Evolutionary conservation across 2,888 invertebrate genomes (phyloP).

Genomic region (Odiellus spinosus): DNA sequence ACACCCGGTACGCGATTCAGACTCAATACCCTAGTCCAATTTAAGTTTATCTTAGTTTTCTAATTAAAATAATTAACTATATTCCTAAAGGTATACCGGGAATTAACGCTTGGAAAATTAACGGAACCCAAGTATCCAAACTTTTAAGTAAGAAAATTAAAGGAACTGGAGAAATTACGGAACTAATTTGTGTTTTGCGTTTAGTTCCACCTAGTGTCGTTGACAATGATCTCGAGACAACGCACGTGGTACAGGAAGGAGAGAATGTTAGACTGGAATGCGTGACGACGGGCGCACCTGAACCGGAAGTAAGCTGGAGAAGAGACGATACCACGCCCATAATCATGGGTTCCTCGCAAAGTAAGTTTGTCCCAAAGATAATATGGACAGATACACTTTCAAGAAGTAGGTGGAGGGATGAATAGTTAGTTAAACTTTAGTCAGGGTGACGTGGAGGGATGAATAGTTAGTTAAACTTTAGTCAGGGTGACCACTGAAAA

Average conservation of each 20-base stretch:
- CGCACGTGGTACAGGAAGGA: conserved; percentile 59
- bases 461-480: no score
- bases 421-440: no score
- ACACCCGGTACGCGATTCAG: conserved; percentile 28
- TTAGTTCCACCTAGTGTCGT: conserved; percentile 72
- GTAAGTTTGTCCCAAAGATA: conserved; percentile 37
- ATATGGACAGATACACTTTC: no score
- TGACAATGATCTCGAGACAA: conserved; percentile 35
- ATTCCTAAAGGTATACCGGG: conserved; percentile 52
- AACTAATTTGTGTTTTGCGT: neutral
- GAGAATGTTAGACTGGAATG: conserved; percentile 67
- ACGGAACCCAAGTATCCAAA: conserved; percentile 40
- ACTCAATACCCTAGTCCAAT: neutral
- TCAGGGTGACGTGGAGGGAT: no score
- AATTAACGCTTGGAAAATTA: conserved; percentile 52
- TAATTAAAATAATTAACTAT: no score
- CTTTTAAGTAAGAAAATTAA: conserved; percentile 27
- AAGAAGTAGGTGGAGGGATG: no score
- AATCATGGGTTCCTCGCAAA: conserved; percentile 45
- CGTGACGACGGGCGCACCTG: conserved; percentile 58
- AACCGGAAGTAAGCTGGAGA: conserved; percentile 61
- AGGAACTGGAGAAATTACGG: neutral
- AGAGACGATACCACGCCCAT: conserved; percentile 46
- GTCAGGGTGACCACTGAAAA: no score
- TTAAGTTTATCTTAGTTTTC: neutral